Conservation (phyloP, 2,797 vertebrate species). For the Microctenopoma lineatum region DNA sequence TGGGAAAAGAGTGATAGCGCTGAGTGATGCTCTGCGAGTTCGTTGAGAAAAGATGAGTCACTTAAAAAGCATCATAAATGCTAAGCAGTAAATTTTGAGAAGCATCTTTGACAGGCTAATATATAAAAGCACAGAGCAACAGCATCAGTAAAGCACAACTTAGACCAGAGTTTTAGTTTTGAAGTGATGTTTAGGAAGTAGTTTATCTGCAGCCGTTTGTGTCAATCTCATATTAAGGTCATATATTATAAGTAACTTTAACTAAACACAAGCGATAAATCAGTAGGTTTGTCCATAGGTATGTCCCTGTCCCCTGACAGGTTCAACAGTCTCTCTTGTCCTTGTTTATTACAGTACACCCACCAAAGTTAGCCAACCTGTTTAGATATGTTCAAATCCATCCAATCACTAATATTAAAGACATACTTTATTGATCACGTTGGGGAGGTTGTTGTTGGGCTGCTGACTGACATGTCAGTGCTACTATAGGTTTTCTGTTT, state of each 20-base stretch:
- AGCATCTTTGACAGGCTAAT: conserved; percentile 11
- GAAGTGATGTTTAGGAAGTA: background rate
- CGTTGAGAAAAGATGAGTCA: conserved; percentile 26
- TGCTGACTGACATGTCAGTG: no score
- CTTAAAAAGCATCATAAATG: conserved; percentile 34
- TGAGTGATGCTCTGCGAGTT: conserved; percentile 40
- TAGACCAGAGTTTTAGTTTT: background rate
- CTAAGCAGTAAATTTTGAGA: conserved; percentile 18
- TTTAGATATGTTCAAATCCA: no score
- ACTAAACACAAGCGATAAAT: background rate
- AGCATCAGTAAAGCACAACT: background rate
- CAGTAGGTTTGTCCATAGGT: no score
- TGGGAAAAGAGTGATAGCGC: conserved; percentile 21
- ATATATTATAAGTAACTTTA: background rate
- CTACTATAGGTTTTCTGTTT: no score
- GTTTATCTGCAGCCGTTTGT: background rate
- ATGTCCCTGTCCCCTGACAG: no score
- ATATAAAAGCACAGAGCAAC: conserved; percentile 5
- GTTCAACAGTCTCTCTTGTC: no score
- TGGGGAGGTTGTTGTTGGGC: no score
- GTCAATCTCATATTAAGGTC: background rate
- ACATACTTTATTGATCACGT: no score
- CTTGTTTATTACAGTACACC: no score
- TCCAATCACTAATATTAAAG: no score
- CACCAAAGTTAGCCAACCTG: no score